Base-by-base conservation (phyloP, 2,888 invertebrate species). In the Sussaba pulchella region DNA sequence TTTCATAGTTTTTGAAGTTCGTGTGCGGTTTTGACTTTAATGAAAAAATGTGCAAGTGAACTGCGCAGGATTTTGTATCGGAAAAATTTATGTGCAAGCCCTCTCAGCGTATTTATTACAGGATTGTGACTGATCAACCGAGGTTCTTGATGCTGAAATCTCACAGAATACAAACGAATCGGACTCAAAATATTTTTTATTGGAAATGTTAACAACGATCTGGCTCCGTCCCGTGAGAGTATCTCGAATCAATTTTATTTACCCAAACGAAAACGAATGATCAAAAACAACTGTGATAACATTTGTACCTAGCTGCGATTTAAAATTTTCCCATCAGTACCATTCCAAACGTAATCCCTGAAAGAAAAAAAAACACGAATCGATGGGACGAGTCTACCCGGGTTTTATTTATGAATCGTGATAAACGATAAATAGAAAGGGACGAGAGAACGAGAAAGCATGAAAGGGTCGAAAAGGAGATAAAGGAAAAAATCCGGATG, bases 371-470 rank as follows among this genome's bases (percentile, higher is more conserved):
- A 43, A 24, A 63, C n/a, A 21, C 12, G n/a, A 43, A 43, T 43
- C 14, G 63, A 61, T 61, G 19, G 31, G 19, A 61, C 21, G 12
- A 41, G 39, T 19, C 61, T 19, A 17, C 14, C 4, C 2, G 6
- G 36, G 61, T 1, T 61, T 19, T 61, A 61, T 61, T 61, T 61
- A 61, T 61, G 61, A 61, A 43, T 24, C 45, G 63, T 47, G 66
- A 57, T 54, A 59, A 66, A 36, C 10, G 57, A 59, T 17, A 21
- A 17, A 41, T 21, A 39, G 24, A 47, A 17, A 26, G 47, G 17
- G 43, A 52, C 50, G 47, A 70, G 19, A 19, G 12, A n/a, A 72
- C 36, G 78, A 31, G 41, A 12, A 57, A 57, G 19, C 39, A 41
- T 39, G 64, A 43, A 47, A 61, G 43, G 36, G 57, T 39, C 14